Evolutionary conservation across 30 jellyfish, hydroid and myxozoan genomes (phyloP), one percentile per base, ranked within the genome.

Genomic region (Haliclystus octoradiatus): DNA sequence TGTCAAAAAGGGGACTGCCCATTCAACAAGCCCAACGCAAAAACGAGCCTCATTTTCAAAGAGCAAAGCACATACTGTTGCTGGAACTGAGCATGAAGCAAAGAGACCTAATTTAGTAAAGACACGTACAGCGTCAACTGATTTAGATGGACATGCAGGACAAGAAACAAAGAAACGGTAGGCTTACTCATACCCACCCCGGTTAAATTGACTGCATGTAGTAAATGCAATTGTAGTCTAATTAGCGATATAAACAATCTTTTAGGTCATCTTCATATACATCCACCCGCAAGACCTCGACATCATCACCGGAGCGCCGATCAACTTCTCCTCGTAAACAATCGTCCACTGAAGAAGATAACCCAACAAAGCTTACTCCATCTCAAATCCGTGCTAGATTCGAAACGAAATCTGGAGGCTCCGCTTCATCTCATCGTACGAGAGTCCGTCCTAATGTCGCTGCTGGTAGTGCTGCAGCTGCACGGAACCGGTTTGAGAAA

Each of bases 371-470:
- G 46, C 80, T 82, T 33, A 82, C 94, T 22, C 87, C 94, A 28
- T 22, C 86, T 5, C 94, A 82, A 30, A 82, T 82, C 35, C 73
- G 94, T 22, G 94, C 94, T 24, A 73, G 83, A 71, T 80, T 63
- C 34, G 87, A 75, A 50, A 50, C 87, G 63, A 75, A 75, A 57
- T 53, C 31, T 14, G 61, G 35, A 9, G 75, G 35, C 29, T 19
- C 31, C n/a, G 61, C 33, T 65, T 2, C n/a, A 2, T 15, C 5
- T 2, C 14, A 61, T 3, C 66, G 31, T 2, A 62, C 22, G 31
- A n/a, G n/a, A n/a, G 57, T 40, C 19, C 57, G 57, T 40, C 57
- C 57, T 40, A 40, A 40, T 40, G 57, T 40, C 57, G 68, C 29
- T 1, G 25, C 75, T 2, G 35, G 75, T 29, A 65, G 68, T 65